phyloP scores from a whole-genome alignment of 2,797 vertebrate genomes.

The Tokudaia muenninki region DNA sequence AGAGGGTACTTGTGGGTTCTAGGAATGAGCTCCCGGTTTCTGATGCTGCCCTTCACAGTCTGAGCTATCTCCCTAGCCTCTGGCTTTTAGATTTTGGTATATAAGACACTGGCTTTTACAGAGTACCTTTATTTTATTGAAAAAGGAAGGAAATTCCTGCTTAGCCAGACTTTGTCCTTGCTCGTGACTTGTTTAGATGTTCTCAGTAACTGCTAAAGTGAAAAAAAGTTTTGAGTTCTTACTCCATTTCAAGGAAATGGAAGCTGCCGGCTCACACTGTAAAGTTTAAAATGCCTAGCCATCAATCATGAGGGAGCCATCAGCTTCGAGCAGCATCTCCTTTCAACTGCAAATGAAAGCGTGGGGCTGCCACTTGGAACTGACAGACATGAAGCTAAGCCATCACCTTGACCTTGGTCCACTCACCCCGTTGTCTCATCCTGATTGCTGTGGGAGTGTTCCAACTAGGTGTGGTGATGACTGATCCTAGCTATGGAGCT shows the following conservation, averaged over 20 bases:
- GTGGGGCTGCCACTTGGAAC: background rate
- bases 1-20: background rate
- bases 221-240: background rate
- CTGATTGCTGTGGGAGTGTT: background rate
- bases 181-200: background rate
- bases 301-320: no score
- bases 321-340: background rate
- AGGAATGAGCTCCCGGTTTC: background rate
- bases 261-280: background rate
- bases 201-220: background rate
- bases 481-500: background rate
- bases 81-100: background rate
- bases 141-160: background rate
- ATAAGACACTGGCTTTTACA: background rate
- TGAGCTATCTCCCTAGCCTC: background rate
- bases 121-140: background rate
- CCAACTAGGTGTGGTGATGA: background rate
- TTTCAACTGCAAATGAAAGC: background rate
- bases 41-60: background rate
- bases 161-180: background rate
- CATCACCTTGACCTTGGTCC: background rate
- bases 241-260: background rate
- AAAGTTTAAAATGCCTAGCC: no score
- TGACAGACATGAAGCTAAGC: background rate
- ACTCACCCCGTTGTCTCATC: background rate